Conservation (phyloP, 2,797 vertebrate genomes). For the Sebastes minor region DNA sequence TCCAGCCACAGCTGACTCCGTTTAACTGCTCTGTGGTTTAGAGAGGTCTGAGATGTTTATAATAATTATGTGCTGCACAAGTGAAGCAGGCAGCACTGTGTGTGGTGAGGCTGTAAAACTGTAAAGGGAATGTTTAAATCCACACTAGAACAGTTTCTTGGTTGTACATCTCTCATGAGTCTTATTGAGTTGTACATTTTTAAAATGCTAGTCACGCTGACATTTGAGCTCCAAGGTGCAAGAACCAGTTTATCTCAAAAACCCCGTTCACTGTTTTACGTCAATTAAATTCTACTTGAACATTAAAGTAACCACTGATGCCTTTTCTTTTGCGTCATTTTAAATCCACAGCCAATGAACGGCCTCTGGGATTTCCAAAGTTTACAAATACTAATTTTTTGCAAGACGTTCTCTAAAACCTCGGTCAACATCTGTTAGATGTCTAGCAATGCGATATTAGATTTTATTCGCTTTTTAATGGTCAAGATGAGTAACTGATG, state of each 20-base stretch:
- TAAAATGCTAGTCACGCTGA: background rate
- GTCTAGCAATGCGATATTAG: background rate
- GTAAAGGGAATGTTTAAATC: background rate
- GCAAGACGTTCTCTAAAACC: background rate
- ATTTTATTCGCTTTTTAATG: background rate
- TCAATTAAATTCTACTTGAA: background rate
- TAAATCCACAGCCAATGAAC: background rate
- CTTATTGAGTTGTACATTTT: background rate
- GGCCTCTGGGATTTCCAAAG: background rate
- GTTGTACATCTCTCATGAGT: background rate
- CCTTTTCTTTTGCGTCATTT: background rate
- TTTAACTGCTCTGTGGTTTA: slow-evolving; percentile 21
- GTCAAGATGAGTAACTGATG: background rate
- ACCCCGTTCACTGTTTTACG: background rate
- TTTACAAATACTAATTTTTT: background rate
- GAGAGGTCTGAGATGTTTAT: background rate
- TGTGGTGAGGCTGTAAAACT: background rate
- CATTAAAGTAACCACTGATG: background rate
- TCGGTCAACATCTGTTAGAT: background rate
- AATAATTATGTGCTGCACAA: slow-evolving; percentile 11
- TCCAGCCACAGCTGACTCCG: slow-evolving; percentile 1
- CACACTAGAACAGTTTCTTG: background rate
- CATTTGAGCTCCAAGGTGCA: background rate
- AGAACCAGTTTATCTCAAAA: background rate
- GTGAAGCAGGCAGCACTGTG: slow-evolving; percentile 1